These are phyloP conservation scores for Etheostoma spectabile DNA, from an alignment of 2,113 vertebrate species.

Conservation along the genomic window DNA sequence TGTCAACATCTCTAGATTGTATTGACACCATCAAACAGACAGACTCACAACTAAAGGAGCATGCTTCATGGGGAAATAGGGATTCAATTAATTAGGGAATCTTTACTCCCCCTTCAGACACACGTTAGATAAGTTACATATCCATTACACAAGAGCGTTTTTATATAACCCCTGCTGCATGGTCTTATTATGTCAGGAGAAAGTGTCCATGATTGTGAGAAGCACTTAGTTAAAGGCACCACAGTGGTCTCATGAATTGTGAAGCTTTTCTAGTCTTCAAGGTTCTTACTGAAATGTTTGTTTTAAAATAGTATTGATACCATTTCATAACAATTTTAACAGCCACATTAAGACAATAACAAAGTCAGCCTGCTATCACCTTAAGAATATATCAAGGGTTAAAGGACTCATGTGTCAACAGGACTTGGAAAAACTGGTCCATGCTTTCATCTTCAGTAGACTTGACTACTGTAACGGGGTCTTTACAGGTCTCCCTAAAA, in stretches of 20 bases:
- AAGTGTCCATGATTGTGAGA: conserved; percentile 52
- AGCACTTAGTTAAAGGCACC: conserved; percentile 47
- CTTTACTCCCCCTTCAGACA: conserved; percentile 13
- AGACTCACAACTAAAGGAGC: not conserved
- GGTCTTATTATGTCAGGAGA: conserved; percentile 75
- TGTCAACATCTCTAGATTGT: not conserved
- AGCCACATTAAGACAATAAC: too few species aligned
- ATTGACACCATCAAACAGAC: not conserved
- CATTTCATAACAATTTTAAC: too few species aligned
- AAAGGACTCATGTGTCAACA: too few species aligned
- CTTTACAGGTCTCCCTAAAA: too few species aligned
- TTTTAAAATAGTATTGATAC: conserved; percentile 23
- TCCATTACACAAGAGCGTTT: conserved; percentile 76
- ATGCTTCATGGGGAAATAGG: not conserved
- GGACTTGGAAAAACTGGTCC: too few species aligned
- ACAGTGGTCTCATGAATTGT: not conserved
- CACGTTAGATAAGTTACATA: conserved; percentile 52
- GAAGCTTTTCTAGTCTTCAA: conserved; percentile 6
- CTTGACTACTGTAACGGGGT: too few species aligned
- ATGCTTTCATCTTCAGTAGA: too few species aligned
- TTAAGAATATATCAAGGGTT: too few species aligned
- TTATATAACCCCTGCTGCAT: conserved; percentile 68
- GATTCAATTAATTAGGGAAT: not conserved
- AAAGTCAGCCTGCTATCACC: too few species aligned
- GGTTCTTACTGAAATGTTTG: conserved; percentile 3